These are phyloP conservation scores for Sciurus niger DNA, from an alignment of 2,113 vertebrate species.

Conservation along the genomic window DNA sequence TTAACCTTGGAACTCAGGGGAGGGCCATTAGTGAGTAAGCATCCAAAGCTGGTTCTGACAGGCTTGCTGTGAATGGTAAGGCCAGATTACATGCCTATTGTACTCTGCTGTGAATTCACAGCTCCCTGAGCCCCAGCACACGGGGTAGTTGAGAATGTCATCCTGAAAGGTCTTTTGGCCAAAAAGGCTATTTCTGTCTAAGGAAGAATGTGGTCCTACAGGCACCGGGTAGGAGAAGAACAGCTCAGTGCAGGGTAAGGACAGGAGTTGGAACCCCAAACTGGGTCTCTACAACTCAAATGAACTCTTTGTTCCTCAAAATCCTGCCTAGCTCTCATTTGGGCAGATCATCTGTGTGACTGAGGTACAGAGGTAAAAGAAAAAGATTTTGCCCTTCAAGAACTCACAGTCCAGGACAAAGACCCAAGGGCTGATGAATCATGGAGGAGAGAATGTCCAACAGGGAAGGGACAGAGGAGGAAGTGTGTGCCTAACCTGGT, in stretches of 20 bases:
- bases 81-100: not conserved
- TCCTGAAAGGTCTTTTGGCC: not conserved
- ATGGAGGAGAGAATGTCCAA: not conserved
- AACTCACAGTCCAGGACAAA: not conserved
- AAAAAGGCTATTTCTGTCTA: conserved; percentile 5
- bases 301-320: not conserved
- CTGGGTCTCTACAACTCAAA: not conserved
- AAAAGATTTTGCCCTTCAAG: not conserved
- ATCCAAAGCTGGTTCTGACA: conserved; percentile 9
- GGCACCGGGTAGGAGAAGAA: not conserved
- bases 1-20: not conserved
- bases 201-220: not conserved
- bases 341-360: not conserved
- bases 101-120: not conserved
- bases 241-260: not conserved
- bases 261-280: not conserved
- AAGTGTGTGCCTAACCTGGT: no score
- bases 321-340: not conserved
- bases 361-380: not conserved
- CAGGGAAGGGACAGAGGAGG: no score
- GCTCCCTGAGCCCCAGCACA: not conserved
- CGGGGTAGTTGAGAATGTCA: not conserved
- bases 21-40: not conserved
- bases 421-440: not conserved
- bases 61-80: not conserved